Evolutionary conservation across 2,113 vertebrate species (phyloP), one percentile per base, ranked within the genome.

Genomic region (Sclerurus mexicanus): DNA sequence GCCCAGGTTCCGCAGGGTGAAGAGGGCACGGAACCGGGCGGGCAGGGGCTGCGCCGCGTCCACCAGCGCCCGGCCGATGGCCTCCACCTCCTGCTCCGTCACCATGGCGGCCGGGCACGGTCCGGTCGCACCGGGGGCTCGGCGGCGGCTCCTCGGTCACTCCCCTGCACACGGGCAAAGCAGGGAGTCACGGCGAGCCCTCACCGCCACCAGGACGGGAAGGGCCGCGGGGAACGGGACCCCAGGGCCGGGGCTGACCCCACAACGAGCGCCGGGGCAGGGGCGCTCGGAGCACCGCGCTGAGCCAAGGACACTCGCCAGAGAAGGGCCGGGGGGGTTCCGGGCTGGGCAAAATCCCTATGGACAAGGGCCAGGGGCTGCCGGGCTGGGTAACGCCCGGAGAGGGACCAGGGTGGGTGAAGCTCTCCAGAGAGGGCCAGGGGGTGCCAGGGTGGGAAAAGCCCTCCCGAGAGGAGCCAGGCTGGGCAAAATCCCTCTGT

Each of bases 11-110:
- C 98, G 98, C 28, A 99, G 97, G 6, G 99, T 99, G 96, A 99
- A 99, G 13, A 99, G 98, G 0, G 99, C 99, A 75, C 99, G 98
- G 95, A 99, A 99, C 4, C 99, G 98, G 25, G 94, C 94, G 3
- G 98, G 97, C 84, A 99, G 95, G 10, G 98, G 97, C 81, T 97
- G 94, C 40, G 40, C 25, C 1, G 97, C 44, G 62, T 99, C 98
- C 91, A 98, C 95, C 87, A 99, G 97, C 3, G 96, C 95, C 66
- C 27, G 89, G 58, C 99, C 99, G 5, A 99, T 85, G 20, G 98
- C 97, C 11, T 95, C 95, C 46, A 99, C 77, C 80, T 99, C 98
- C 87, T 98, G 74, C 46, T 95, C 96, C 0, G 94, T 97, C 77
- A 97, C 96, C 98, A 96, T 98, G 31, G 52, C 30, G 9, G 5